A percentile compares a stretch with the other conserved stretches of the same genome.
Conservation (phyloP, 1,140 invertebrate species). For the Drosophila ogumai region DNA sequence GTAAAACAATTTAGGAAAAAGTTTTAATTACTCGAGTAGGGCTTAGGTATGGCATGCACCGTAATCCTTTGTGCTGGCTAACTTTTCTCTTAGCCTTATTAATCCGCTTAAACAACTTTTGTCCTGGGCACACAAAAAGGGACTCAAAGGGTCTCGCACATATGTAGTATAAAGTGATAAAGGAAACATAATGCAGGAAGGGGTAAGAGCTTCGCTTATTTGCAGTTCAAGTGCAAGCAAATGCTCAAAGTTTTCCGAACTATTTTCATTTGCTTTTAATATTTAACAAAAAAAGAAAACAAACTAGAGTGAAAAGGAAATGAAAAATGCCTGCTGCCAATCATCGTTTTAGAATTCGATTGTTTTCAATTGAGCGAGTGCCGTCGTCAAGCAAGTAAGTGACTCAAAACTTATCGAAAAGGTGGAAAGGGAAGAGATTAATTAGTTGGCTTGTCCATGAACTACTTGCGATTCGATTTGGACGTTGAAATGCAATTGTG, state of each 20-base stretch:
- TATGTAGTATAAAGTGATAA: slow-evolving; percentile 1
- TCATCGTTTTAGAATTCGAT: slow-evolving; percentile 38
- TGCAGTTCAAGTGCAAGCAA: slow-evolving; percentile 31
- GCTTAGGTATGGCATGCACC: slow-evolving; percentile 12
- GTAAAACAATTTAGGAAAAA: not conserved
- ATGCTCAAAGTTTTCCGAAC: slow-evolving; percentile 9
- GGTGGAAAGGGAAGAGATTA: slow-evolving; percentile 18
- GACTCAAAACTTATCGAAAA: slow-evolving; percentile 1
- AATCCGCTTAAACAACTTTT: slow-evolving; percentile 42
- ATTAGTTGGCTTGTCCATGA: slow-evolving; percentile 13
- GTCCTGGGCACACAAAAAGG: slow-evolving; percentile 18
- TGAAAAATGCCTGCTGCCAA: slow-evolving; percentile 10
- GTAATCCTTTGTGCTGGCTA: slow-evolving; percentile 13
- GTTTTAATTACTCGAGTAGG: not conserved
- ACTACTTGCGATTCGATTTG: not conserved
- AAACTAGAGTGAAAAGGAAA: not conserved
- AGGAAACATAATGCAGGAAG: not conserved
- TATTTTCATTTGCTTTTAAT: slow-evolving; percentile 19
- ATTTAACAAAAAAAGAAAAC: not conserved
- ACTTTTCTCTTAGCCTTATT: slow-evolving; percentile 38
- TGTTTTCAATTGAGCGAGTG: slow-evolving; percentile 34
- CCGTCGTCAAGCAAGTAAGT: not conserved
- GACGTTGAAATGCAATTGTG: not conserved
- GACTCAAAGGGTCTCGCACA: not conserved
- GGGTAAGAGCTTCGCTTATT: slow-evolving; percentile 19